These are phyloP conservation scores for Peromyscus attwateri DNA, from an alignment of 2,797 vertebrate genomes.

Conservation along the genomic window DNA sequence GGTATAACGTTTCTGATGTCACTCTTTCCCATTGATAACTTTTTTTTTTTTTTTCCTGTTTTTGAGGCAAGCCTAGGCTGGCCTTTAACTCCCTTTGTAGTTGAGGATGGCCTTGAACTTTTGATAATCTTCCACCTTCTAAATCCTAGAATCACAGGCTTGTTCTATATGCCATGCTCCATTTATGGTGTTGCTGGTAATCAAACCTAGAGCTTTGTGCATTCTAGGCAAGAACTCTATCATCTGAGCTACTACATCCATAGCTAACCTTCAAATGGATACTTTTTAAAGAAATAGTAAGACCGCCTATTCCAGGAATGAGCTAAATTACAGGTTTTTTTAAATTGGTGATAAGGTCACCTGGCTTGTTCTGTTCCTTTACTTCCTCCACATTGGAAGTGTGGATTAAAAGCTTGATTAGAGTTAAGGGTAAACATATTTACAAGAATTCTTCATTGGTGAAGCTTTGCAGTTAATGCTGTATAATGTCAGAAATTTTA, in stretches of 20 bases:
- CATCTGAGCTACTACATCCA: neutral
- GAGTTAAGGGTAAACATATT: conserved; percentile 23
- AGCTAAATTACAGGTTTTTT: neutral
- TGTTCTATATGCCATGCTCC: neutral
- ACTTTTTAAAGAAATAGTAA: neutral
- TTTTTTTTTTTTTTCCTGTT: neutral
- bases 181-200: neutral
- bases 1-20: neutral
- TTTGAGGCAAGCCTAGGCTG: neutral
- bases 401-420: neutral
- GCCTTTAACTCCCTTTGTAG: too few species aligned
- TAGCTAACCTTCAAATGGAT: neutral
- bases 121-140: neutral
- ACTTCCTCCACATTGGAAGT: neutral
- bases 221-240: neutral
- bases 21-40: neutral
- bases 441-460: neutral
- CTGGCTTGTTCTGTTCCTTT: neutral
- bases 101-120: neutral
- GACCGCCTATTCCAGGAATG: neutral
- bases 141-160: neutral
- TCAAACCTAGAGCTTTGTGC: too few species aligned
- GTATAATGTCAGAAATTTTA: conserved; percentile 26
- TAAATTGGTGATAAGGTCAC: neutral
- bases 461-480: neutral